A percentile compares a stretch with the other conserved stretches of the same genome.
Conservation (phyloP, 2,113 vertebrate genomes). For the Chaenogobius annularis region DNA sequence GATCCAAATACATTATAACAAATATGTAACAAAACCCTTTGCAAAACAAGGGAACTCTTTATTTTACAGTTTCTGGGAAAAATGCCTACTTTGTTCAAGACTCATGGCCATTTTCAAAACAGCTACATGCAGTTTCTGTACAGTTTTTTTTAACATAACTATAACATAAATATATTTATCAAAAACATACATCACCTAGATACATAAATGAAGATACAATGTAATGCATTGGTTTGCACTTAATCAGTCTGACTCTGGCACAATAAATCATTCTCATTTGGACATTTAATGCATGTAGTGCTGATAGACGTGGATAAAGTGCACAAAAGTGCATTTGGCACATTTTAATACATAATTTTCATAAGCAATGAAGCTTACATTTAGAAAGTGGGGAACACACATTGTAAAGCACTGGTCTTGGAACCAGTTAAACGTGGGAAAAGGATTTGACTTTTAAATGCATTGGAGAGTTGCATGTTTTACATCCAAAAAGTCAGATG, state of each 20-base stretch:
- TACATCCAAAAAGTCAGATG: background rate
- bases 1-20: too few species aligned
- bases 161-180: conserved; percentile 22
- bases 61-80: conserved; percentile 44
- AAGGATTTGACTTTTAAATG: background rate
- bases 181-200: conserved; percentile 30
- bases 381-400: background rate
- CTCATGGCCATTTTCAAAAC: conserved; percentile 57
- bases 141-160: conserved; percentile 19
- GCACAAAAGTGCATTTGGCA: conserved; percentile 58
- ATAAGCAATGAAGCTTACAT: background rate
- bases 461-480: background rate
- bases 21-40: background rate
- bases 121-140: conserved; percentile 64
- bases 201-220: conserved; percentile 39
- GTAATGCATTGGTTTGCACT: conserved; percentile 1
- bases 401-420: background rate
- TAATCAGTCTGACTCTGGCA: conserved; percentile 27
- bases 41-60: conserved; percentile 63
- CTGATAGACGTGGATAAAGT: conserved; percentile 26
- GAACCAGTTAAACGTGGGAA: background rate
- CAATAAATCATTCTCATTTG: conserved; percentile 36
- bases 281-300: conserved; percentile 47
- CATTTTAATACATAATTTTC: conserved; percentile 40
- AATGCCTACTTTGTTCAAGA: conserved; percentile 32